Conservation (phyloP, 2,888 invertebrate genomes). For the Gibbula magus region DNA sequence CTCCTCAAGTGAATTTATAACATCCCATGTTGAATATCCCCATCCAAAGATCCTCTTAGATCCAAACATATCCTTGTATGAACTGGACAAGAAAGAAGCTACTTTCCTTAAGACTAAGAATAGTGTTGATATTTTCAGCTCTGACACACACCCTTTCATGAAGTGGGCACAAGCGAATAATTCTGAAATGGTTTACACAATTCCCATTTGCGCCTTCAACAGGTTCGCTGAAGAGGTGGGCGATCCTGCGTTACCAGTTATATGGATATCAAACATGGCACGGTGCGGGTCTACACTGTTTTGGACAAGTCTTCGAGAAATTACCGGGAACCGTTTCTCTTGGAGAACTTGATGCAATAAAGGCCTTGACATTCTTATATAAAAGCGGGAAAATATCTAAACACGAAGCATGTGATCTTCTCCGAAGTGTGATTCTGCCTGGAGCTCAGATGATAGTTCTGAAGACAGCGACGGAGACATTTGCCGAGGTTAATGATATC, state of each 20-base stretch:
- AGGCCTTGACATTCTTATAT: constrained; percentile 37
- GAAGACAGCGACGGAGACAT: constrained; percentile 44
- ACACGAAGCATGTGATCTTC: constrained; percentile 26
- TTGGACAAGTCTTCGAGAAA: constrained; percentile 51
- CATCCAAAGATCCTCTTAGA: constrained; percentile 43
- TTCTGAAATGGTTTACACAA: constrained; percentile 37
- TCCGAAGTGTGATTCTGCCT: constrained; percentile 28
- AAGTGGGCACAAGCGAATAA: no score
- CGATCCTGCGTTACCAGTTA: no score
- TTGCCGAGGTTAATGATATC: no score
- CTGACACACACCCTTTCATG: no score
- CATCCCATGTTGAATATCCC: constrained; percentile 24
- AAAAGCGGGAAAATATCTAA: not conserved
- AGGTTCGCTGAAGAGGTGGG: no score
- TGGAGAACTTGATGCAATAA: constrained; percentile 49
- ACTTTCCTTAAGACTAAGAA: no score
- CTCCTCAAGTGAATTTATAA: not conserved
- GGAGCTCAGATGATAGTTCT: constrained; percentile 36
- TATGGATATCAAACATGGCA: constrained; percentile 52
- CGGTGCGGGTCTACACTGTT: constrained; percentile 58
- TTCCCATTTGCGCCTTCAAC: constrained; percentile 42
- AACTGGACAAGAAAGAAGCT: no score
- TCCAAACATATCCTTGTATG: no score
- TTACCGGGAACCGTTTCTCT: no score
- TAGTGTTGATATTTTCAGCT: no score